Conservation (phyloP, 2,113 vertebrate species). For the Cyprinus carpio region DNA sequence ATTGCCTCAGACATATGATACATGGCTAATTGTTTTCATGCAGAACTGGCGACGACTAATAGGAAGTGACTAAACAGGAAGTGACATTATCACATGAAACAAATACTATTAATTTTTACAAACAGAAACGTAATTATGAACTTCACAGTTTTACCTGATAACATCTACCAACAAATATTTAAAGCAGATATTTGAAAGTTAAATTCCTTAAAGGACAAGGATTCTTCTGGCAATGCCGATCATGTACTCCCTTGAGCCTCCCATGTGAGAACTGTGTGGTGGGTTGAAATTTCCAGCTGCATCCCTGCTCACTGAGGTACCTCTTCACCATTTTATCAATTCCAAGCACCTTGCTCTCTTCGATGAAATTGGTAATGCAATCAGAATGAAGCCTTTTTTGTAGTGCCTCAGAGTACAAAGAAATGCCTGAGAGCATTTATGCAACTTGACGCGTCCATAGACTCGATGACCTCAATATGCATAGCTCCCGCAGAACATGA, state of each 20-base stretch:
- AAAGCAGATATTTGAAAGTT: too few species aligned
- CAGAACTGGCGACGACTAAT: too few species aligned
- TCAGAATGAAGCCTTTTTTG: slow-evolving; percentile 27
- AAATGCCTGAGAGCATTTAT: slow-evolving; percentile 34
- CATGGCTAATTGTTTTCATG: too few species aligned
- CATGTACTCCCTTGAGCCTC: background rate
- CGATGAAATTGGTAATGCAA: slow-evolving; percentile 36
- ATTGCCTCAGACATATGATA: too few species aligned
- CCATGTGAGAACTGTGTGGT: background rate
- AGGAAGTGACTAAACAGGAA: too few species aligned
- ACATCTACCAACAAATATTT: too few species aligned
- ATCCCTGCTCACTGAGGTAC: too few species aligned
- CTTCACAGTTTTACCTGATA: too few species aligned
- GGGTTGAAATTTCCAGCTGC: slow-evolving; percentile 30
- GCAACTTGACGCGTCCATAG: slow-evolving; percentile 32
- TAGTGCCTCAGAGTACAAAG: slow-evolving; percentile 39
- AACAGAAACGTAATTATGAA: too few species aligned
- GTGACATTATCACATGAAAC: too few species aligned
- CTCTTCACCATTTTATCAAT: background rate
- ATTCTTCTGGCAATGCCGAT: slow-evolving; percentile 31
- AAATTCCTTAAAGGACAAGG: background rate
- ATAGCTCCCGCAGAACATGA: slow-evolving; percentile 45
- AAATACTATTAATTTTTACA: too few species aligned
- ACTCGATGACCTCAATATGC: slow-evolving; percentile 37
- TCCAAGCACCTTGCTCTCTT: slow-evolving; percentile 17